A percentile compares a stretch with the other conserved stretches of the same genome.
phyloP scores from a whole-genome alignment of 2,113 vertebrate genomes.

The Phylloscopus whistleri region DNA sequence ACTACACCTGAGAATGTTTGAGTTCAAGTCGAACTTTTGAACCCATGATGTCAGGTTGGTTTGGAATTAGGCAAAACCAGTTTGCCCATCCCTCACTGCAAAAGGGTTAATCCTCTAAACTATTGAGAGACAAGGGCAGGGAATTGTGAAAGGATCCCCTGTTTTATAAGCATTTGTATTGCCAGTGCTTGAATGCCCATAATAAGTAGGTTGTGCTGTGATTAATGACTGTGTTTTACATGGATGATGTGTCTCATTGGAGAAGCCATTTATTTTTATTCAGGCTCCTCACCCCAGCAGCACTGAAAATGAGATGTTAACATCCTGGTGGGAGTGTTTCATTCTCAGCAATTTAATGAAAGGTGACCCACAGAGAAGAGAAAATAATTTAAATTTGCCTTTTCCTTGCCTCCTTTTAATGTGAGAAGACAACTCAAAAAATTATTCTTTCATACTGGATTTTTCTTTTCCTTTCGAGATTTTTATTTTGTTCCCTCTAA shows the following conservation, averaged over 20 bases:
- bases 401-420: background rate
- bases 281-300: constrained; percentile 4
- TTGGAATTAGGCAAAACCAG: constrained; percentile 64
- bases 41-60: constrained; percentile 11
- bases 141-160: constrained; percentile 33
- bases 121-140: constrained; percentile 42
- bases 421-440: background rate
- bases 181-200: constrained; percentile 31
- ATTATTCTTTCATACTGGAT: fast-evolving
- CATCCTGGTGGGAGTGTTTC: background rate
- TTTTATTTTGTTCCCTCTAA: background rate
- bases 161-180: constrained; percentile 31
- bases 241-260: constrained; percentile 1
- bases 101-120: constrained; percentile 62
- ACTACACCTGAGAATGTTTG: background rate
- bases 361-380: background rate
- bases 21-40: constrained; percentile 59
- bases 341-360: background rate
- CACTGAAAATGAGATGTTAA: constrained; percentile 37
- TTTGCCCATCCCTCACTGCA: constrained; percentile 49
- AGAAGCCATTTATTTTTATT: constrained; percentile 41
- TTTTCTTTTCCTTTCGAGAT: background rate
- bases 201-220: constrained; percentile 54
- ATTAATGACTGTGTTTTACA: constrained; percentile 8
- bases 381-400: background rate